A percentile compares a stretch with the other conserved stretches of the same genome.
These are phyloP conservation scores for Odontamblyopus lacepedii DNA, from an alignment of 2,797 vertebrate species.

Conservation along the genomic window DNA sequence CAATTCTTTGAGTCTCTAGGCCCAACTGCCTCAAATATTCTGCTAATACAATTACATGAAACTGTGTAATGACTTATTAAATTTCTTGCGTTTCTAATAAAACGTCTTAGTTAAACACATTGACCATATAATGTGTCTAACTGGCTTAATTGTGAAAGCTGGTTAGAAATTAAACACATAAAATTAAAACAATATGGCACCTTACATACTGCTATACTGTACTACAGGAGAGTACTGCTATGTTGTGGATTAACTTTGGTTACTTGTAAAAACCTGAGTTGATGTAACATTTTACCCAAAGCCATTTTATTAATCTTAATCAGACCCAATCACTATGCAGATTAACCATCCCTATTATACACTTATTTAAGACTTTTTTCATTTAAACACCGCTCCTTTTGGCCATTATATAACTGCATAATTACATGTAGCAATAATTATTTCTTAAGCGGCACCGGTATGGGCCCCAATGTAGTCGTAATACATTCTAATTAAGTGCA, in stretches of 20 bases:
- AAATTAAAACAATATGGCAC: not conserved
- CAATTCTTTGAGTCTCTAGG: not conserved
- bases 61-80: not conserved
- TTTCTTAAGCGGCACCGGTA: constrained; percentile 51
- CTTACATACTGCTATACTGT: not conserved
- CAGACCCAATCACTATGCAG: not conserved
- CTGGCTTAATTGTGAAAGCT: not conserved
- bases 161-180: not conserved
- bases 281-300: constrained; percentile 1
- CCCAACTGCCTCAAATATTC: not conserved
- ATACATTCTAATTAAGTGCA: constrained; percentile 96
- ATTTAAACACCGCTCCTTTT: constrained; percentile 19
- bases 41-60: constrained; percentile 6
- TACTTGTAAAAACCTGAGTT: constrained; percentile 7
- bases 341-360: not conserved
- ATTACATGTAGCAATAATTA: constrained; percentile 59
- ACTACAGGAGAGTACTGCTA: not conserved
- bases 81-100: not conserved
- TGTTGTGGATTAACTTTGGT: not conserved
- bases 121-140: not conserved
- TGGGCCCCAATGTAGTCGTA: constrained; percentile 68
- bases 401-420: constrained; percentile 37
- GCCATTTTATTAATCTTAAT: constrained; percentile 6
- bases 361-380: constrained; percentile 3
- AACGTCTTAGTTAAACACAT: not conserved